Evolutionary conservation across 2,888 invertebrate genomes (phyloP).

Genomic region (Drosophila nigricruria): DNA sequence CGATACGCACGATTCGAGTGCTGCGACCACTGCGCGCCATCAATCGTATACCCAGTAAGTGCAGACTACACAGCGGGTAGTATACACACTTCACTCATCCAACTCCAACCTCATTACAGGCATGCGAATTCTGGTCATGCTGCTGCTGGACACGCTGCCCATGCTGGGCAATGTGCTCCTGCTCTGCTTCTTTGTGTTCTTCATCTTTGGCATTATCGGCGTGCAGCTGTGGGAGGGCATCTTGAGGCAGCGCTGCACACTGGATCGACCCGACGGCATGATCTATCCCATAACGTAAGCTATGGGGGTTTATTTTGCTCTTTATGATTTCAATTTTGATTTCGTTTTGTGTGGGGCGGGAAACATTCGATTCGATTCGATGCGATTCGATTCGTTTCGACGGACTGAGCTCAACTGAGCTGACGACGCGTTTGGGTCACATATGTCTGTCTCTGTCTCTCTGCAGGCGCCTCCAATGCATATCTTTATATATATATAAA

Average conservation of each 20-base stretch:
- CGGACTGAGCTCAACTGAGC: constrained; percentile 43
- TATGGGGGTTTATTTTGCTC: not conserved
- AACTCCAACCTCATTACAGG: constrained; percentile 87
- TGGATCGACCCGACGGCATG: constrained; percentile 90
- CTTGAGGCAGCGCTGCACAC: constrained; percentile 96
- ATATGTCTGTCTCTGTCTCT: constrained; percentile 56
- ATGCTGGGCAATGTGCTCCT: constrained; percentile 99
- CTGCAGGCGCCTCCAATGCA: constrained; percentile 38
- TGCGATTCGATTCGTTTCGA: constrained; percentile 33
- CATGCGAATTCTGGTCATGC: constrained; percentile 99
- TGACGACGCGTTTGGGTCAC: constrained; percentile 27
- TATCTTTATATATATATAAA: constrained; percentile 26
- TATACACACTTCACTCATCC: not conserved
- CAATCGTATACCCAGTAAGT: constrained; percentile 99
- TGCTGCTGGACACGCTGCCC: constrained; percentile 98
- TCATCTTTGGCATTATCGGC: constrained; percentile 99
- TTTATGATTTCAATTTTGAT: not conserved
- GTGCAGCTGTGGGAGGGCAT: constrained; percentile 99
- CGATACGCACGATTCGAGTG: constrained; percentile 98
- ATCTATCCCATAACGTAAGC: constrained; percentile 92
- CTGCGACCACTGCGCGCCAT: constrained; percentile 98
- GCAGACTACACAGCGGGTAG: not conserved
- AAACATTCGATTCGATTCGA: constrained; percentile 30
- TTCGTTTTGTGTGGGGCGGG: constrained; percentile 16
- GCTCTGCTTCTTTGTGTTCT: constrained; percentile 99